Percentiles rank a stretch among this genome's conserved stretches.
Conservation (phyloP, 2,113 vertebrate genomes). For the Rhineura floridana region DNA sequence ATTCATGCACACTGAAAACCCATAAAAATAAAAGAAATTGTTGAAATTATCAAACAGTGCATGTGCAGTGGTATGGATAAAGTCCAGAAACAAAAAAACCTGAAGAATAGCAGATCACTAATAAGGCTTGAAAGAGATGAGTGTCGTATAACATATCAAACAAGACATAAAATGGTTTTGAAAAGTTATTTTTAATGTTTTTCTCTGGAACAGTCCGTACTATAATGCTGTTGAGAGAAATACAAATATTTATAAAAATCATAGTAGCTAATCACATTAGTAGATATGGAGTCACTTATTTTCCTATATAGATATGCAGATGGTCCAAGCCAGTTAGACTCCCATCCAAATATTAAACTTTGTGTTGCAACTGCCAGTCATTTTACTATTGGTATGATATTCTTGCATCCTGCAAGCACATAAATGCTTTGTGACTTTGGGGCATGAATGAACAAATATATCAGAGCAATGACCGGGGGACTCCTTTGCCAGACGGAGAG, state of each 20-base stretch:
- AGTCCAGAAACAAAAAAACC: too few species aligned
- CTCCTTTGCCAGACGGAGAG: too few species aligned
- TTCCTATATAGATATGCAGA: slow-evolving; percentile 50
- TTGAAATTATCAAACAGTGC: too few species aligned
- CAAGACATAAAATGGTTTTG: not conserved
- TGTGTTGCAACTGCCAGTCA: slow-evolving; percentile 45
- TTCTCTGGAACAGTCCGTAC: slow-evolving; percentile 11
- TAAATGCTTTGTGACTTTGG: not conserved
- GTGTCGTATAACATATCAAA: too few species aligned
- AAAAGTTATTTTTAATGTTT: not conserved
- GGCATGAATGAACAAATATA: not conserved
- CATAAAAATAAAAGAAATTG: too few species aligned
- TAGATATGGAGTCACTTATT: slow-evolving; percentile 22
- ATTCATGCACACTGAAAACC: too few species aligned
- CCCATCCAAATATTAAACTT: slow-evolving; percentile 48
- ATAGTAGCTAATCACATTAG: slow-evolving; percentile 37
- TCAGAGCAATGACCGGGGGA: not conserved
- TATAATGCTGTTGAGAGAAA: slow-evolving; percentile 19
- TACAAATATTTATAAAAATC: slow-evolving; percentile 29
- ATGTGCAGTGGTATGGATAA: too few species aligned
- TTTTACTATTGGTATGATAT: slow-evolving; percentile 28
- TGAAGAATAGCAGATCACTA: not conserved
- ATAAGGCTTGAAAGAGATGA: not conserved
- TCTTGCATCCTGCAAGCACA: slow-evolving; percentile 17
- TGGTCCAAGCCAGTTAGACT: slow-evolving; percentile 35